These are phyloP conservation scores for Campylomormyrus numenius DNA, from an alignment of 2,113 vertebrate genomes.

Conservation along the genomic window DNA sequence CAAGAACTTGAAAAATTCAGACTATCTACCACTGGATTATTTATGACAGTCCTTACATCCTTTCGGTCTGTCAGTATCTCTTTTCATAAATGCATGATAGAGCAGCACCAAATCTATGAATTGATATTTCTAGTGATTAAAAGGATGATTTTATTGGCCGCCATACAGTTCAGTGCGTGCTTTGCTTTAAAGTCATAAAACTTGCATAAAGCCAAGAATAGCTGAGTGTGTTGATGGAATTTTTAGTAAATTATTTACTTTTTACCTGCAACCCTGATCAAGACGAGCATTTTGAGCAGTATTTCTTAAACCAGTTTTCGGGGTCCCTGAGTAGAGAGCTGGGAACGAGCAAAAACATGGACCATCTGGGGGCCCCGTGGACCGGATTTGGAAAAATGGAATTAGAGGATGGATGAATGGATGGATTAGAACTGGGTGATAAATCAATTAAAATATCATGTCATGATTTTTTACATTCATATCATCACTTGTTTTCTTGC, in stretches of 20 bases:
- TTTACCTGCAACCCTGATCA: background rate
- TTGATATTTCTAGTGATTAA: background rate
- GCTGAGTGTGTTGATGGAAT: background rate
- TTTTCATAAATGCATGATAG: background rate
- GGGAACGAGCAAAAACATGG: background rate
- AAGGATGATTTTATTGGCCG: background rate
- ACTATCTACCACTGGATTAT: background rate
- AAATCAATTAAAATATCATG: background rate
- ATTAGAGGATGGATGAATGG: background rate
- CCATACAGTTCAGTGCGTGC: background rate
- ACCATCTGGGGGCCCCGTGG: background rate
- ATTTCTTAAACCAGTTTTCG: background rate
- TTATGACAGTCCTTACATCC: background rate
- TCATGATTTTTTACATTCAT: background rate
- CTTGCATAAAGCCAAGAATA: background rate
- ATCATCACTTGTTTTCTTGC: background rate
- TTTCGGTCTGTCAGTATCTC: background rate
- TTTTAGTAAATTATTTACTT: background rate
- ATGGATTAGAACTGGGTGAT: background rate
- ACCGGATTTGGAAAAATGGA: background rate
- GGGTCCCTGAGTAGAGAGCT: background rate
- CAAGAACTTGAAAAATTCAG: background rate
- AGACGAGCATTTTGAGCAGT: background rate
- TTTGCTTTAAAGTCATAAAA: background rate
- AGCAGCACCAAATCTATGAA: background rate